Conservation (phyloP, 2,888 invertebrate species). For the Drosophila pseudotalamancana region DNA sequence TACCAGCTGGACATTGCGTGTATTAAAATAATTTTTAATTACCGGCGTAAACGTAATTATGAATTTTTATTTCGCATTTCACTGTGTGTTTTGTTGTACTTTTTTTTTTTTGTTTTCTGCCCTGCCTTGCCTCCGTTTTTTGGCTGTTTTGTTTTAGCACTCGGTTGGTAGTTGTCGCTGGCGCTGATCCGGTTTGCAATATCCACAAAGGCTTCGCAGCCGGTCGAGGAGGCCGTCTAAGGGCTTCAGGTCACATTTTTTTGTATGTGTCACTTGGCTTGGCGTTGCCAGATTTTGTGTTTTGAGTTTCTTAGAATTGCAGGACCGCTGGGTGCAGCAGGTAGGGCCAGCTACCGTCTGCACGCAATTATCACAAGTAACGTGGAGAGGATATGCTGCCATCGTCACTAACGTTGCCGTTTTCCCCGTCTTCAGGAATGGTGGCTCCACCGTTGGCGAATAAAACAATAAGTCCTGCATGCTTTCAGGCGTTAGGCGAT, state of each 20-base stretch:
- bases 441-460: constrained; percentile 51
- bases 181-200: constrained; percentile 75
- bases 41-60: constrained; percentile 85
- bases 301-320: constrained; percentile 67
- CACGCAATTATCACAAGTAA: constrained; percentile 80
- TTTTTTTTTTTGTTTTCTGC: constrained; percentile 13
- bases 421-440: constrained; percentile 3
- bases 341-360: constrained; percentile 55
- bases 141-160: constrained; percentile 46
- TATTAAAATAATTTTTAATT: constrained; percentile 85
- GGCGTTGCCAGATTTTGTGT: constrained; percentile 62
- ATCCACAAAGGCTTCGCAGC: constrained; percentile 76
- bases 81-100: constrained; percentile 24
- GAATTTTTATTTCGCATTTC: constrained; percentile 83
- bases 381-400: constrained; percentile 78
- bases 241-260: constrained; percentile 46
- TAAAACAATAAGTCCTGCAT: constrained; percentile 78
- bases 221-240: constrained; percentile 46
- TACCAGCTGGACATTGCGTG: constrained; percentile 69
- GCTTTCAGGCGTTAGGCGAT: constrained; percentile 65
- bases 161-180: constrained; percentile 59
- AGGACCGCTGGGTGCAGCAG: background rate
- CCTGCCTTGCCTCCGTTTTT: constrained; percentile 10
- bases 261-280: constrained; percentile 53
- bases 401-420: constrained; percentile 33